Conservation (phyloP, 2,113 vertebrate species). For the Eublepharis macularius region DNA sequence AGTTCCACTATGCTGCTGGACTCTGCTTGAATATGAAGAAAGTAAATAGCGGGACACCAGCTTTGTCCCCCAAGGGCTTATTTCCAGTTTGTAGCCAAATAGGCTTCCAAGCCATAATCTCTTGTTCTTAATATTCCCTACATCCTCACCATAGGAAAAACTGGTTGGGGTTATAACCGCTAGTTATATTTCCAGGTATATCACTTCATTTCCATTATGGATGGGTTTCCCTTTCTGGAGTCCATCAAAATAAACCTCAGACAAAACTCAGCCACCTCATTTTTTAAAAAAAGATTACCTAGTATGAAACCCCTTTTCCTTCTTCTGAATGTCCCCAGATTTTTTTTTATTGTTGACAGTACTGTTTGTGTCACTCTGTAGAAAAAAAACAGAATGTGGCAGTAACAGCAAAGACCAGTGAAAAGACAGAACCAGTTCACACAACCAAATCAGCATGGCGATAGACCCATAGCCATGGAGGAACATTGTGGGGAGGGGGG, state of each 20-base stretch:
- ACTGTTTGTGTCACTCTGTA: slow-evolving; percentile 47
- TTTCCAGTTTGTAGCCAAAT: slow-evolving; percentile 74
- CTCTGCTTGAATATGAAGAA: slow-evolving; percentile 64
- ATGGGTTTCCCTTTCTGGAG: slow-evolving; percentile 14
- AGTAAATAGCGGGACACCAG: slow-evolving; percentile 67
- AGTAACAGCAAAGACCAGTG: slow-evolving; percentile 17
- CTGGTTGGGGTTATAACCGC: slow-evolving; percentile 53
- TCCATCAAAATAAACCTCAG: slow-evolving; percentile 44
- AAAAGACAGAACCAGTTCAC: slow-evolving; percentile 7
- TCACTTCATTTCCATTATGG: slow-evolving; percentile 43
- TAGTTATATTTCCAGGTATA: slow-evolving; percentile 48
- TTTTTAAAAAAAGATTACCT: slow-evolving; percentile 4
- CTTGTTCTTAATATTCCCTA: slow-evolving; percentile 46
- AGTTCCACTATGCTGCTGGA: slow-evolving; percentile 66
- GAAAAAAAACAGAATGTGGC: slow-evolving; percentile 33
- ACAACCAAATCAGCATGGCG: background rate
- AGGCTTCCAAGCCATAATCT: slow-evolving; percentile 74
- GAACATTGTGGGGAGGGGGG: background rate
- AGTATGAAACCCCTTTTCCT: slow-evolving; percentile 38
- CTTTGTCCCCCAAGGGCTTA: slow-evolving; percentile 74
- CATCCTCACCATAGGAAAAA: slow-evolving; percentile 39
- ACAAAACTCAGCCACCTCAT: slow-evolving; percentile 44
- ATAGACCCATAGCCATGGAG: background rate
- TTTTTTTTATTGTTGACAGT: slow-evolving; percentile 44
- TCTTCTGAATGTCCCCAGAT: slow-evolving; percentile 36